Evolutionary conservation across 2,113 vertebrate genomes (phyloP).

Genomic region (Tenebrosternarchus preto): DNA sequence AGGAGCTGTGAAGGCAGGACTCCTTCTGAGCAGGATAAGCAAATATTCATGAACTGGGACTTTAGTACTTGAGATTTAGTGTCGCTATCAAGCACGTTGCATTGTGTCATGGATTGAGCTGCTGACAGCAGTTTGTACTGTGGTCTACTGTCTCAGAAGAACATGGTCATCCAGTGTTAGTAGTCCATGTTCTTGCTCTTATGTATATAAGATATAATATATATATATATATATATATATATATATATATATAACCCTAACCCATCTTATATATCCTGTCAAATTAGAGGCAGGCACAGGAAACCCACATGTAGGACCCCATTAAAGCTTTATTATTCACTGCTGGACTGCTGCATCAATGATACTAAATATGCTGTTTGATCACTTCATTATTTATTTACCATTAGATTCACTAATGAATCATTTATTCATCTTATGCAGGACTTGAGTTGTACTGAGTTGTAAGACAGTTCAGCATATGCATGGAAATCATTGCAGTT

Average conservation of each 20-base stretch:
- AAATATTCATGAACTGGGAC: constrained; percentile 47
- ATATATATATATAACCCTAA: too few species aligned
- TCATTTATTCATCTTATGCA: neutral
- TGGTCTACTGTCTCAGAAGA: neutral
- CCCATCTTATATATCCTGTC: neutral
- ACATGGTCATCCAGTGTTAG: neutral
- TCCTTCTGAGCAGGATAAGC: constrained; percentile 20
- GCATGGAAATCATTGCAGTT: neutral
- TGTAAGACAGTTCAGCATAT: neutral
- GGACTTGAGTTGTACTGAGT: neutral
- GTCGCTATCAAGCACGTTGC: constrained; percentile 20
- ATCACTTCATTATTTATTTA: constrained; percentile 23
- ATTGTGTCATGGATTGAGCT: constrained; percentile 12
- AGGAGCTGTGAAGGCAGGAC: constrained; percentile 53
- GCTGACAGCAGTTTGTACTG: constrained; percentile 21
- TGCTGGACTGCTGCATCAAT: constrained; percentile 17
- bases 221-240: too few species aligned
- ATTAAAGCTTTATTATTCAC: constrained; percentile 26
- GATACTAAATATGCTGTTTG: constrained; percentile 13
- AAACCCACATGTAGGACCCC: neutral
- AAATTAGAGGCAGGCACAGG: neutral
- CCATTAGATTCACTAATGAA: neutral
- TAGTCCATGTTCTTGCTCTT: neutral
- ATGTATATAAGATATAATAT: neutral
- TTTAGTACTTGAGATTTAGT: constrained; percentile 17